Evolutionary conservation across 1,140 invertebrate genomes (phyloP), one percentile per base, ranked within the genome.

Genomic region (Chironomus tepperi): DNA sequence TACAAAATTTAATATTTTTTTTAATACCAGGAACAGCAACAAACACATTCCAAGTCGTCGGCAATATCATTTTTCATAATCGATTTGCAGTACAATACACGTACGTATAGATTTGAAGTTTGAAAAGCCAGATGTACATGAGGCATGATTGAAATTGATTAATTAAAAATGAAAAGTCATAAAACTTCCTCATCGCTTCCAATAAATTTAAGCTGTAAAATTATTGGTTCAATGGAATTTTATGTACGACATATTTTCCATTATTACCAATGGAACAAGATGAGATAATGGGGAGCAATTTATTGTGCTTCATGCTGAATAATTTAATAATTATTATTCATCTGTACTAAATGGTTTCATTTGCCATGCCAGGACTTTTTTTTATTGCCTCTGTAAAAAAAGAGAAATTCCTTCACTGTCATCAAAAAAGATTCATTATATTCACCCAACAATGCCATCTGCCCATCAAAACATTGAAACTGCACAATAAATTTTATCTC

Each of bases 101-200:
- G 47, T 57, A 57, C 47, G 47, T 57, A n/a, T 57, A 57, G 12
- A n/a, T 12, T n/a, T 57, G 47, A 3, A n/a, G 10, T 57, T 57
- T n/a, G 12, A n/a, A n/a, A 12, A 57, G n/a, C n/a, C 47, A 57
- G 24, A 34, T 34, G 24, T 34, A 34, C 24, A 12, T 47, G 47
- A 57, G 10, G 47, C 47, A 57, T 70, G 65, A 70, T 70, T 70
- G 65, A 21, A 70, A 70, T 70, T 70, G 65, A 70, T 70, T 70
- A 70, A 70, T 70, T 70, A 57, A 57, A 47, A 57, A 57, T 15
- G 47, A 12, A n/a, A 57, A n/a, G 10, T 57, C 47, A 12, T 57
- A 57, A 57, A 57, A n/a, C n/a, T 57, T 57, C 12, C 47, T 34
- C 24, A 34, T 34, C 5, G 24, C 24, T 34, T 34, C 24, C 24